phyloP scores from a whole-genome alignment of 2,888 invertebrate genomes.

The Anodontia alba region DNA sequence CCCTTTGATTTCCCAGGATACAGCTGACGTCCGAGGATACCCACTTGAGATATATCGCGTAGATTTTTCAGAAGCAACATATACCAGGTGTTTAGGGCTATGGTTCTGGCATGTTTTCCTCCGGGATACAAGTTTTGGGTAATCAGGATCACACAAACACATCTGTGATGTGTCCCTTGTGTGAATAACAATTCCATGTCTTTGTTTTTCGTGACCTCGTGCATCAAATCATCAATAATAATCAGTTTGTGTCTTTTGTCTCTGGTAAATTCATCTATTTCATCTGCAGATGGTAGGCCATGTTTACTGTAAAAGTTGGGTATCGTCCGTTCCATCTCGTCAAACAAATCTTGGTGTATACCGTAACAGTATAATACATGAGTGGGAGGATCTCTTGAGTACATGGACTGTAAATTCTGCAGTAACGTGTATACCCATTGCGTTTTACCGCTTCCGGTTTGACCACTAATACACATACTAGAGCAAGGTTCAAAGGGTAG shows the following conservation, averaged over 20 bases:
- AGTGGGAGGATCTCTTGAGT: conserved; percentile 36
- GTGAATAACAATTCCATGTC: conserved; percentile 33
- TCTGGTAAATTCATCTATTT: conserved; percentile 38
- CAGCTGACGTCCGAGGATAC: conserved; percentile 11
- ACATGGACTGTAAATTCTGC: conserved; percentile 32
- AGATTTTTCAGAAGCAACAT: conserved; percentile 29
- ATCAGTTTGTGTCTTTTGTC: conserved; percentile 38
- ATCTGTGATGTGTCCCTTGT: conserved; percentile 36
- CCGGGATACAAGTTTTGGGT: conserved; percentile 24
- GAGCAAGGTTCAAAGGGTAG: conserved; percentile 50
- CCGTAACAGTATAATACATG: conserved; percentile 43
- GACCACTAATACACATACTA: conserved; percentile 49
- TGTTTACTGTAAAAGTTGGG: conserved; percentile 27
- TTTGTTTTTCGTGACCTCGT: conserved; percentile 25
- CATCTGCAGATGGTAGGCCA: conserved; percentile 24
- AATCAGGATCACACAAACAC: conserved; percentile 23
- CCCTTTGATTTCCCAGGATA: conserved; percentile 21
- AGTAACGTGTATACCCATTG: conserved; percentile 45
- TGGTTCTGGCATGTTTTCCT: conserved; percentile 34
- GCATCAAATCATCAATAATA: conserved; percentile 42
- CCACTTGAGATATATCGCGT: conserved; percentile 27
- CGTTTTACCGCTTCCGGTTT: conserved; percentile 50
- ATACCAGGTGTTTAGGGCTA: conserved; percentile 30
- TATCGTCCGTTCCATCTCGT: conserved; percentile 37
- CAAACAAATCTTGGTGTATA: conserved; percentile 39